phyloP scores from a whole-genome alignment of 37 sponge, comb jelly and placozoan genomes.

The Lycopodina hypogea region DNA sequence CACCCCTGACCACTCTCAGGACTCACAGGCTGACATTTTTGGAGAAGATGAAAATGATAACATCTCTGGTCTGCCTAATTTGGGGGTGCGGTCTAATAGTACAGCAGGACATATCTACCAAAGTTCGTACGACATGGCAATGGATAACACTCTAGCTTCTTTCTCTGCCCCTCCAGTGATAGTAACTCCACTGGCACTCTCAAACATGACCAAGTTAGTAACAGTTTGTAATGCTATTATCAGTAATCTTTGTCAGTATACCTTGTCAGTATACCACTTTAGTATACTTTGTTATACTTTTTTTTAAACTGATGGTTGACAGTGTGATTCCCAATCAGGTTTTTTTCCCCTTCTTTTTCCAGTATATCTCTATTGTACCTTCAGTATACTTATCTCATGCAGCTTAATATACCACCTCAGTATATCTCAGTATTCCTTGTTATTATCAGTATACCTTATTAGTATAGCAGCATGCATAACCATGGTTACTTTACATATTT shows the following conservation, averaged over 20 bases:
- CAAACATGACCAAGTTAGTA: not conserved
- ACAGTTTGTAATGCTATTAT: not conserved
- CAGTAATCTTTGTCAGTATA: not conserved
- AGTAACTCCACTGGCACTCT: not conserved
- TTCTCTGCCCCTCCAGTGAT: not conserved
- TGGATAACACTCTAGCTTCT: constrained; percentile 31
- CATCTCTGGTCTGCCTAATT: not conserved
- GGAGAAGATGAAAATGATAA: not conserved
- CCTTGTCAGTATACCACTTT: not conserved
- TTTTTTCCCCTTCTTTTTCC: too few species aligned
- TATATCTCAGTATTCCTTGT: too few species aligned
- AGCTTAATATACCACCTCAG: too few species aligned
- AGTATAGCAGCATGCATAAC: too few species aligned
- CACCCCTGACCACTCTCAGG: not conserved
- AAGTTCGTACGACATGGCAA: constrained; percentile 58
- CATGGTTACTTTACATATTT: too few species aligned
- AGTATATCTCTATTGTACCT: too few species aligned
- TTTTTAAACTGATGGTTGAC: too few species aligned
- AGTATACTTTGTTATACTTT: too few species aligned
- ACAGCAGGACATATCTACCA: constrained; percentile 32
- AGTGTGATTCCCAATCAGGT: too few species aligned
- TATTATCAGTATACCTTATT: too few species aligned
- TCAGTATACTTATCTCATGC: too few species aligned
- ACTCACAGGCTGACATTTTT: constrained; percentile 9
- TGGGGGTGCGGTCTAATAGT: not conserved